Percentiles rank a stretch among this genome's conserved stretches.
Conservation (phyloP, 2,113 vertebrate genomes). For the Gasterosteus nipponicus region DNA sequence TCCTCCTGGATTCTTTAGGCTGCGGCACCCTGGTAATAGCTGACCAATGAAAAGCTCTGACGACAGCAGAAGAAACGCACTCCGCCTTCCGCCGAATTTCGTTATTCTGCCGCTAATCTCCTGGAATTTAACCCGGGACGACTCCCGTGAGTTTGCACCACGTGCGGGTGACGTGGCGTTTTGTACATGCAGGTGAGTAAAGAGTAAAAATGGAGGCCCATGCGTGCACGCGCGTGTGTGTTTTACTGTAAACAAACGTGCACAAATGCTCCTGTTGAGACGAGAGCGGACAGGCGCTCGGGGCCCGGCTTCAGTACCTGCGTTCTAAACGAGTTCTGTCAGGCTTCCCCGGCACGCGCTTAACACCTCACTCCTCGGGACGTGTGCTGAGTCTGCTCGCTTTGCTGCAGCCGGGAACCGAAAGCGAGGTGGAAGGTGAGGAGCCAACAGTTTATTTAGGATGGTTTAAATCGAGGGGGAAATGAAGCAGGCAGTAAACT, state of each 20-base stretch:
- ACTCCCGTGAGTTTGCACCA: neutral
- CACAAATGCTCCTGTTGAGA: conserved; percentile 46
- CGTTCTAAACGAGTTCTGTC: conserved; percentile 72
- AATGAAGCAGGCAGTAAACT: neutral
- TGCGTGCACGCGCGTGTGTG: neutral
- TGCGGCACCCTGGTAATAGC: conserved; percentile 46
- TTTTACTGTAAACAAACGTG: conserved; percentile 38
- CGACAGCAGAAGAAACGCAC: conserved; percentile 28
- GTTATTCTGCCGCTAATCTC: conserved; percentile 38
- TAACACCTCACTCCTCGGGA: conserved; percentile 58
- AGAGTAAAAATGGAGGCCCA: neutral
- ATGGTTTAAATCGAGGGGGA: neutral
- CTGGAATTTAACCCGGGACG: conserved; percentile 11
- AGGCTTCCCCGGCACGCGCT: conserved; percentile 66
- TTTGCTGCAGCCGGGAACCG: conserved; percentile 38
- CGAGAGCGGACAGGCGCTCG: conserved; percentile 60
- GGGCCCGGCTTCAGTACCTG: conserved; percentile 65
- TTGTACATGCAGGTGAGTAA: neutral
- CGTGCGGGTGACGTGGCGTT: neutral
- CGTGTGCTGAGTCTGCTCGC: conserved; percentile 40
- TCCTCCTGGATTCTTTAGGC: conserved; percentile 50
- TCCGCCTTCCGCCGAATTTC: conserved; percentile 31
- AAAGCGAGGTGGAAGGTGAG: conserved; percentile 31
- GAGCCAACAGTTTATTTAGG: neutral
- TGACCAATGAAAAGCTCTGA: conserved; percentile 61